Conservation (phyloP, 2,797 vertebrate species). For the Xerus rutilus region DNA sequence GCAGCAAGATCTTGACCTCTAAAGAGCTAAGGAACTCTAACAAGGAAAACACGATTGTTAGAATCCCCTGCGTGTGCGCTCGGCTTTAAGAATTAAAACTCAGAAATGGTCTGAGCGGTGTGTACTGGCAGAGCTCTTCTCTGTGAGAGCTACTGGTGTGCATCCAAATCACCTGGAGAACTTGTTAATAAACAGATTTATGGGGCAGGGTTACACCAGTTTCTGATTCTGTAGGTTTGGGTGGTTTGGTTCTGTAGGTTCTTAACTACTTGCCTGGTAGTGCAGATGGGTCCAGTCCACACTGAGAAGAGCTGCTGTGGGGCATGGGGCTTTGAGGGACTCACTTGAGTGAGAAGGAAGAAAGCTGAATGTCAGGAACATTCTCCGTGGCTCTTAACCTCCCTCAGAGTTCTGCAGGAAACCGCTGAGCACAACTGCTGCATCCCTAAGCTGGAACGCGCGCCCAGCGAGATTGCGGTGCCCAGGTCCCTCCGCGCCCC, state of each 20-base stretch:
- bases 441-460: no score
- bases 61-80: neutral
- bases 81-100: neutral
- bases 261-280: no score
- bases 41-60: neutral
- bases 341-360: neutral
- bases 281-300: neutral
- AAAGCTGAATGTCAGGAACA: neutral
- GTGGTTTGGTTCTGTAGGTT: no score
- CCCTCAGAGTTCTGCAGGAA: no score
- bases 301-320: neutral
- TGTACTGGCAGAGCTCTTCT: neutral
- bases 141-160: accelerated
- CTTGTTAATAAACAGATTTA: no score
- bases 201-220: no score
- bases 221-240: accelerated
- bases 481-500: no score
- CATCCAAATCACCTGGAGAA: neutral
- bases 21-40: neutral
- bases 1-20: neutral
- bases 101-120: neutral
- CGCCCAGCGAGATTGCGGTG: no score
- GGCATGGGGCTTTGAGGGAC: neutral
- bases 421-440: neutral
- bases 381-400: no score